Evolutionary conservation across 2,797 vertebrate genomes (phyloP), one percentile per base, ranked within the genome.

Genomic region (Dallia pectoralis): DNA sequence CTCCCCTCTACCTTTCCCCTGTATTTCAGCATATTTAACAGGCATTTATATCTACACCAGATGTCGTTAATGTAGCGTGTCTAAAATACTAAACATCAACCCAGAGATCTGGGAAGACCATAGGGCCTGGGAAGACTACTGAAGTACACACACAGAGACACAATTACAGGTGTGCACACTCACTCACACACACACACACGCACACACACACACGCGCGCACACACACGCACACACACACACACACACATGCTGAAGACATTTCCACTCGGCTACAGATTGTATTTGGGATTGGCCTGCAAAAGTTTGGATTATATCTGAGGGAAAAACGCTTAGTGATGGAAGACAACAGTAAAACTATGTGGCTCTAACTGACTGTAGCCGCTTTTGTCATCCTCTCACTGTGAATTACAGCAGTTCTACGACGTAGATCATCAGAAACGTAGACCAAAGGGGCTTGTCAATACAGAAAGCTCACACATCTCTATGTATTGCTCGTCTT

Each of bases 21-120:
- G 80, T 91, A 93, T 94, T 94, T 94, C 92, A 87, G 89, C 84
- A 86, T 90, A 90, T 94, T 94, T 94, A 94, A 94, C 92, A 94
- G 94, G 93, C 92, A 92, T 94, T 93, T 91, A 93, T 93, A 95
- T 94, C 91, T 93, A 93, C 93, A 94, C 93, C 94, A 94, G 94
- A 94, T 95, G 94, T 92, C 86, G 91, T 93, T 94, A 93, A 94
- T 94, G 92, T 93, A 93, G 88, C 93, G 93, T 95, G 93, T 94
- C 93, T 94, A 92, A 94, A 93, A 94, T 92, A 93, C 92, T 93
- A 94, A 94, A 93, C 93, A 94, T 94, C 92, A 93, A 92, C 89
- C 91, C 87, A 76, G 88, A 76, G 75, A 87, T 89, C 82, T 82
- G 86, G 84, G 22, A 56, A 56, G 51, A 56, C 22, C 87, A 88